Percentiles rank a stretch among this genome's conserved stretches.
phyloP scores from a whole-genome alignment of 2,888 invertebrate species.

The Monochamus alternatus region DNA sequence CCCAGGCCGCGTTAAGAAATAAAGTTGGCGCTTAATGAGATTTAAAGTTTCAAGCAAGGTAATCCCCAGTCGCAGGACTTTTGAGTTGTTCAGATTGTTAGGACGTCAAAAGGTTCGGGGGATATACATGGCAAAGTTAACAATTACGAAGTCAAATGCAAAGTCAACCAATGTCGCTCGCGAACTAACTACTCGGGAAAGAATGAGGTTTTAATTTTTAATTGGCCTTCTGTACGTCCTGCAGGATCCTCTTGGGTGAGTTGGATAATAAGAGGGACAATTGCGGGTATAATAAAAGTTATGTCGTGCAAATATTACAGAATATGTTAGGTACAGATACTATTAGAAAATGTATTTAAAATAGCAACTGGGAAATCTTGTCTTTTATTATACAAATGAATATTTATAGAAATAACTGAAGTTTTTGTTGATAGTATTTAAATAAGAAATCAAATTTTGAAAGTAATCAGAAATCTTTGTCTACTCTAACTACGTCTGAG shows the following conservation, averaged over 20 bases:
- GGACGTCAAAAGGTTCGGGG: constrained; percentile 49
- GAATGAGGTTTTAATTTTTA: constrained; percentile 59
- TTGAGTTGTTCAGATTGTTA: constrained; percentile 48
- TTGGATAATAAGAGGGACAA: constrained; percentile 29
- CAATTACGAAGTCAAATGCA: constrained; percentile 51
- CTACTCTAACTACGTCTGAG: no score
- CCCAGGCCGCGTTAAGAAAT: constrained; percentile 24
- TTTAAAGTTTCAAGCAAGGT: constrained; percentile 35
- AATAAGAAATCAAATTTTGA: no score
- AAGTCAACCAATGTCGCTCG: constrained; percentile 45
- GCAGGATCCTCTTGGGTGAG: constrained; percentile 36
- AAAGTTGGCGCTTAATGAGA: constrained; percentile 35
- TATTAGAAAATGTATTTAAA: no score
- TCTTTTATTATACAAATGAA: no score
- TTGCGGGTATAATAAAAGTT: constrained; percentile 29
- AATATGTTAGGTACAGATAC: background rate
- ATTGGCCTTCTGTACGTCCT: constrained; percentile 49
- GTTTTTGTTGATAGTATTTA: no score
- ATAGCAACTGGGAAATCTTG: no score
- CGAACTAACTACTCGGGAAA: constrained; percentile 49
- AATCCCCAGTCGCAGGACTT: constrained; percentile 29
- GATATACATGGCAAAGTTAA: constrained; percentile 51
- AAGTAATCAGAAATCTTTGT: no score
- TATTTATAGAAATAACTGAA: no score
- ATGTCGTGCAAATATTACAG: constrained; percentile 8